phyloP scores from a whole-genome alignment of 2,797 vertebrate genomes.

The Garrulus glandarius region DNA sequence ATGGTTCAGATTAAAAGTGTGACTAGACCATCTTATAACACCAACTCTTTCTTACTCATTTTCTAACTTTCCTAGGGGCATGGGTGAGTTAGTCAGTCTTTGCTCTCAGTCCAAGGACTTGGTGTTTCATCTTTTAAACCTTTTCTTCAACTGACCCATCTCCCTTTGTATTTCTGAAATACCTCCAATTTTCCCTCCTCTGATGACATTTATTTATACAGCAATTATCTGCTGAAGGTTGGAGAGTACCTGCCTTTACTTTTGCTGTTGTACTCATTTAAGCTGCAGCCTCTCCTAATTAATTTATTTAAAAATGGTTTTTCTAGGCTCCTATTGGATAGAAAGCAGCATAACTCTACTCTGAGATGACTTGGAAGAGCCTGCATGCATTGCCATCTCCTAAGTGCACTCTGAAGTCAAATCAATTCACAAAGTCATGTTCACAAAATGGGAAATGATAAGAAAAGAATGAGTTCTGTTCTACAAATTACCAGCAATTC shows the following conservation, averaged over 20 bases:
- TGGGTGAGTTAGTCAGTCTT: background rate
- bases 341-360: background rate
- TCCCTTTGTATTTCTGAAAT: background rate
- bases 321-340: background rate
- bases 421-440: conserved; percentile 38
- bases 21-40: background rate
- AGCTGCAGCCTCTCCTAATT: background rate
- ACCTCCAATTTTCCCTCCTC: background rate
- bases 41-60: background rate
- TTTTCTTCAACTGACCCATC: background rate
- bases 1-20: background rate
- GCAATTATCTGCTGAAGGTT: background rate
- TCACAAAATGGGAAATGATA: conserved; percentile 53
- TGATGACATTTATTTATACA: background rate
- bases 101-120: background rate
- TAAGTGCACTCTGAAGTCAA: conserved; percentile 52
- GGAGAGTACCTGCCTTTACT: background rate
- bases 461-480: conserved; percentile 57
- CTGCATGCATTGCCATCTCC: background rate
- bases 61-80: background rate
- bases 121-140: background rate
- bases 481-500: conserved; percentile 58
- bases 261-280: background rate
- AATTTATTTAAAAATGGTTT: background rate
- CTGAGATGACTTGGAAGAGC: background rate